A percentile compares a stretch with the other conserved stretches of the same genome.
Evolutionary conservation across 2,797 vertebrate genomes (phyloP).

Genomic region (Pelodytes ibericus): DNA sequence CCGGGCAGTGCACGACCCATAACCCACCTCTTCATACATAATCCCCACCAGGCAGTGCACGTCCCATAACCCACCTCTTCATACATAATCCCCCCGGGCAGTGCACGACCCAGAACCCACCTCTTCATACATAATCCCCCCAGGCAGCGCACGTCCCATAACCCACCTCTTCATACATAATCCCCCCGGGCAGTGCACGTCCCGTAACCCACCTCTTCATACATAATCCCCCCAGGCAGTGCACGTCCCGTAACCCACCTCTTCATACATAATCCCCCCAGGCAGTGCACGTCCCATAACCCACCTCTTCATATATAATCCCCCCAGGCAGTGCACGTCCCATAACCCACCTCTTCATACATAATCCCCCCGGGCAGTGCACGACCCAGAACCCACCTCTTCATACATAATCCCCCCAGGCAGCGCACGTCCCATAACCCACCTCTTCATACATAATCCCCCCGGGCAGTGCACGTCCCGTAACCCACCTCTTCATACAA

Average conservation of each 20-base stretch:
- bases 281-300: not conserved
- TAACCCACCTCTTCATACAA: constrained; percentile 90
- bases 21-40: constrained; percentile 91
- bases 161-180: constrained; percentile 93
- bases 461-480: not conserved
- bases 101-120: constrained; percentile 63
- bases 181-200: not conserved
- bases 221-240: constrained; percentile 63
- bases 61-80: constrained; percentile 81
- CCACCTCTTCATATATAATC: constrained; percentile 94
- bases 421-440: not conserved
- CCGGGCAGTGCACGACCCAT: not conserved
- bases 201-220: constrained; percentile 84
- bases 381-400: constrained; percentile 76
- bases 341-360: constrained; percentile 87
- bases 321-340: not conserved
- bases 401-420: constrained; percentile 78
- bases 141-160: not conserved
- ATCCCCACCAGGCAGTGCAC: not conserved
- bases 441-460: constrained; percentile 94
- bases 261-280: constrained; percentile 82
- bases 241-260: constrained; percentile 72
- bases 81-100: constrained; percentile 69
- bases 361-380: not conserved
- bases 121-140: constrained; percentile 88